Conservation (phyloP, 2,113 vertebrate genomes). For the Carassius auratus region DNA sequence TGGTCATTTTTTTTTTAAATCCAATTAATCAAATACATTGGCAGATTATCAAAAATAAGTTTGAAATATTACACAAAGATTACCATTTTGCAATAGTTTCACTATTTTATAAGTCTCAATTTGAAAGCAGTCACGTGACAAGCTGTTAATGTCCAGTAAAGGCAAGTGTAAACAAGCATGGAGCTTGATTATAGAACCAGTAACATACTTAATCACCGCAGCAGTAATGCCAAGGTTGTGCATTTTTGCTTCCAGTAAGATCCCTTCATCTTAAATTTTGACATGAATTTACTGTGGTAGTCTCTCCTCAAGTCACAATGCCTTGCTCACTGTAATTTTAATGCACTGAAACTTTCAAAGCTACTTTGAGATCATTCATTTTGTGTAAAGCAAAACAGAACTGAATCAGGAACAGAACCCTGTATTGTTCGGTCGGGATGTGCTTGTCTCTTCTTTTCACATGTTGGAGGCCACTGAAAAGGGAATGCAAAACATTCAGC, state of each 20-base stretch:
- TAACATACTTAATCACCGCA: background rate
- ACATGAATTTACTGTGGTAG: background rate
- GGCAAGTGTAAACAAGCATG: background rate
- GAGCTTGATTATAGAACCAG: slow-evolving; percentile 35
- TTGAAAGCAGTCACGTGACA: background rate
- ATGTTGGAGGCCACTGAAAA: background rate
- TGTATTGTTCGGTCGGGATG: background rate
- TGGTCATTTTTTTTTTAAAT: background rate
- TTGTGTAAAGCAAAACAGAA: background rate
- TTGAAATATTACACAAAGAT: background rate
- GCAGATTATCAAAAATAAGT: background rate
- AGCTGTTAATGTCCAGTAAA: background rate
- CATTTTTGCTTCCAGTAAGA: background rate
- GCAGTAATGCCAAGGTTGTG: background rate
- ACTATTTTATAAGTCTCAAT: background rate
- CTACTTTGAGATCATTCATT: background rate
- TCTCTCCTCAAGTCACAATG: background rate
- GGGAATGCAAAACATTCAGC: slow-evolving; percentile 14
- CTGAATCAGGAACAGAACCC: slow-evolving; percentile 8
- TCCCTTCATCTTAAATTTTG: background rate
- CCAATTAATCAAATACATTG: background rate
- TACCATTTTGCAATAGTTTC: background rate
- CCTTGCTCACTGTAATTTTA: background rate
- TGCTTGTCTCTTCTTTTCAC: slow-evolving; percentile 15
- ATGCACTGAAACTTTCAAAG: background rate